Evolutionary conservation across 2,888 invertebrate genomes (phyloP).

Genomic region (Polymixis lichenea): DNA sequence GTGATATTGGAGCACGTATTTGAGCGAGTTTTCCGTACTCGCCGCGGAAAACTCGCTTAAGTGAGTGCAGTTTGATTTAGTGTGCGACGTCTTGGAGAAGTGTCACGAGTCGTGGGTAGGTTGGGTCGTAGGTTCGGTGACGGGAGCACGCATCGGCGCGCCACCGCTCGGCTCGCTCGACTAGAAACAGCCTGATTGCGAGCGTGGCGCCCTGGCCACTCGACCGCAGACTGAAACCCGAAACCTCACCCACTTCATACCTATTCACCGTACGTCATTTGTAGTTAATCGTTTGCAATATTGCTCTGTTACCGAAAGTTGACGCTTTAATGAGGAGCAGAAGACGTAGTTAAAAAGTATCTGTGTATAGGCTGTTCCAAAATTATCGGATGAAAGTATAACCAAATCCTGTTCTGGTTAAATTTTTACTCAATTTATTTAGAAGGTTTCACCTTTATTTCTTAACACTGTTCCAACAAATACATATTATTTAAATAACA

Average conservation of each 20-base stretch:
- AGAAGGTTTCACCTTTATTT: not conserved
- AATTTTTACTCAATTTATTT: not conserved
- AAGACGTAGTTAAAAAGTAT: not conserved
- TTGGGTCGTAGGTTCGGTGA: constrained; percentile 55
- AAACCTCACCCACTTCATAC: constrained; percentile 76
- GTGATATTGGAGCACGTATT: constrained; percentile 54
- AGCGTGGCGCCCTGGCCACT: constrained; percentile 78
- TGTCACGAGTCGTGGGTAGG: constrained; percentile 20
- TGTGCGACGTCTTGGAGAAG: constrained; percentile 34
- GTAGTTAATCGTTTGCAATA: constrained; percentile 68
- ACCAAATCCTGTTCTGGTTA: not conserved
- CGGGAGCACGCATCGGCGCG: constrained; percentile 60
- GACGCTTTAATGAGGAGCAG: constrained; percentile 21
- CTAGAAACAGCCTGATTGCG: constrained; percentile 78
- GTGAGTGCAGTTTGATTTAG: constrained; percentile 43
- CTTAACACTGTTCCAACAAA: not conserved
- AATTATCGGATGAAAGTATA: not conserved
- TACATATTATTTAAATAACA: not conserved
- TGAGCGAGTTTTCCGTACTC: constrained; percentile 18
- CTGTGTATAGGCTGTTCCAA: not conserved
- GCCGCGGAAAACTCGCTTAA: not conserved
- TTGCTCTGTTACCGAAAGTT: constrained; percentile 56
- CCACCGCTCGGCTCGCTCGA: constrained; percentile 68
- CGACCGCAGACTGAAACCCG: constrained; percentile 84
- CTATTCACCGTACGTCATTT: constrained; percentile 69